These are phyloP conservation scores for Bucorvus abyssinicus DNA, from an alignment of 2,797 vertebrate genomes.

Conservation along the genomic window DNA sequence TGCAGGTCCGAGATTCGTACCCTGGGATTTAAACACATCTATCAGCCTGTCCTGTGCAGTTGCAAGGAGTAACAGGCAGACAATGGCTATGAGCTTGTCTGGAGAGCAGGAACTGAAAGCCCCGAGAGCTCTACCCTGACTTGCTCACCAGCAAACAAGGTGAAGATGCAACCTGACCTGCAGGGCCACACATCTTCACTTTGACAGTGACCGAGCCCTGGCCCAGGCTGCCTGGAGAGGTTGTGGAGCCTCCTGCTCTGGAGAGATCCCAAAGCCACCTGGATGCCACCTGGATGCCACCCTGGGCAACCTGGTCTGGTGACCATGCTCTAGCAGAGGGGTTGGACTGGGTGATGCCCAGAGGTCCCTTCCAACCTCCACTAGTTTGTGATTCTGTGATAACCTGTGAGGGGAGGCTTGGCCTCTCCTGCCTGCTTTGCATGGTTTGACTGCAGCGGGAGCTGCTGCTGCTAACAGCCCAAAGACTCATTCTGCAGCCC, in stretches of 20 bases:
- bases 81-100: not conserved
- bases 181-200: not conserved
- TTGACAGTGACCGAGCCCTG: no score
- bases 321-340: no score
- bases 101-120: not conserved
- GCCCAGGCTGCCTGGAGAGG: no score
- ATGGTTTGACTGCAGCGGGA: not conserved
- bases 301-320: no score
- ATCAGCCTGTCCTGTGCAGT: not conserved
- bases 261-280: no score
- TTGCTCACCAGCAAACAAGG: not conserved
- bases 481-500: not conserved
- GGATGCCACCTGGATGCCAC: no score
- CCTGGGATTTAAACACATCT: conserved; percentile 72
- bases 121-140: not conserved
- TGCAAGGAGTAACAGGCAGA: not conserved
- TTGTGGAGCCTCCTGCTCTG: no score
- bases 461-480: not conserved
- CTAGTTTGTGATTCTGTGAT: no score
- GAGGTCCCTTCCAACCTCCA: no score
- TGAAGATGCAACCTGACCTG: not conserved
- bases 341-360: no score
- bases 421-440: not conserved
- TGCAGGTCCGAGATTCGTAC: conserved; percentile 90
- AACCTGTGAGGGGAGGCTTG: not conserved